Evolutionary conservation across 1,140 invertebrate genomes (phyloP), one percentile per base, ranked within the genome.

Genomic region (Macrocentrus cingulum): DNA sequence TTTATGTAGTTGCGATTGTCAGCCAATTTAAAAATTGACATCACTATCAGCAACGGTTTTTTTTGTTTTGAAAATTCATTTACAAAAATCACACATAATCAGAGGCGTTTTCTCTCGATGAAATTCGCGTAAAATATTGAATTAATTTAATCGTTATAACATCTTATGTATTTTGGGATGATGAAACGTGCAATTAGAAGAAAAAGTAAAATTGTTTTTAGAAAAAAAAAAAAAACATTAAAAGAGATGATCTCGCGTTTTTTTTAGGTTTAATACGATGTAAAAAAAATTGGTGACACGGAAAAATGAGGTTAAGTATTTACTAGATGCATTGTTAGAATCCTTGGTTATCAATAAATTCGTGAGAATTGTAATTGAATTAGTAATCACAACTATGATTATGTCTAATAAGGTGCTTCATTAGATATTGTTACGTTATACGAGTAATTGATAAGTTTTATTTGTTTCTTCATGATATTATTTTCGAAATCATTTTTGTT

Each of bases 81-180:
- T 71, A 70, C 65, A 68, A 23, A 20, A 52, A 52, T 23, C 8
- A 57, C 65, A 65, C 66, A 72, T 72, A 72, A 77, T 76, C 74
- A 77, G 74, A 25, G n/a, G n/a, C 61, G 64, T 51, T 66, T 61
- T 34, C 6, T 34, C 11, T 6, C 11, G 29, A 34, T 60, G 32
- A 50, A 11, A 32, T 53, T 63, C 49, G 29, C 22, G 54, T 32
- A 32, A 48, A 48, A 53, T 39, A 62, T 46, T 34, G 16, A 56
- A 56, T 19, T 23, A 22, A 25, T 46, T 2, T n/a, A n/a, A n/a
- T n/a, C n/a, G n/a, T n/a, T n/a, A n/a, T n/a, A n/a, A n/a, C n/a
- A n/a, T n/a, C n/a, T n/a, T n/a, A 39, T 11, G 8, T n/a, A 11
- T n/a, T 20, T 53, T 53, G 18, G 50, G 29, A 44, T 41, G 29